Percentiles rank a stretch among this genome's conserved stretches.
Conservation (phyloP, 2,113 vertebrate genomes). For the Anarhynchus alexandrinus region DNA sequence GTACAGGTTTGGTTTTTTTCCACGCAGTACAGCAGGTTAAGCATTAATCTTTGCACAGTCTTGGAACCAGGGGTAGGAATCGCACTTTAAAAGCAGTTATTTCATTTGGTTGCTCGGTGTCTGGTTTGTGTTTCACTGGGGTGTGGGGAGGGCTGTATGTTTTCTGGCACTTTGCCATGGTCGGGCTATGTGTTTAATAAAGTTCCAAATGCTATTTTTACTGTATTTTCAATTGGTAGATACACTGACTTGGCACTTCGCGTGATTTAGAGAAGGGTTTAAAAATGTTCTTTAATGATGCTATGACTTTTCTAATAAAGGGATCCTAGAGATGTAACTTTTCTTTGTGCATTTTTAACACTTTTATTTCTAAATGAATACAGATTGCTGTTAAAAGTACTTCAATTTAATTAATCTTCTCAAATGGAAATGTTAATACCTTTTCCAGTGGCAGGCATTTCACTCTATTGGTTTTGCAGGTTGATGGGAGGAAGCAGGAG, state of each 20-base stretch:
- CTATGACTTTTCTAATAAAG: slow-evolving; percentile 9
- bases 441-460: neutral
- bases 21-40: neutral
- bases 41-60: slow-evolving; percentile 36
- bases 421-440: neutral
- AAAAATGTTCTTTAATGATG: slow-evolving; percentile 15
- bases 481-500: neutral
- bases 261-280: slow-evolving; percentile 45
- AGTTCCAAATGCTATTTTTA: slow-evolving; percentile 34
- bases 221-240: slow-evolving; percentile 37
- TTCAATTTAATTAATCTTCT: neutral
- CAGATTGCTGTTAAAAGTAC: neutral
- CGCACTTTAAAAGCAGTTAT: neutral
- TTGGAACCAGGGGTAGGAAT: neutral
- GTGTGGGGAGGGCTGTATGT: neutral
- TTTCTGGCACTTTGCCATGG: neutral
- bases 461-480: neutral
- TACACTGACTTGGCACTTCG: slow-evolving; percentile 34
- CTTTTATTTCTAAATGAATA: neutral
- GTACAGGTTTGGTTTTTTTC: slow-evolving; percentile 13
- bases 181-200: slow-evolving; percentile 37
- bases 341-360: neutral
- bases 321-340: neutral
- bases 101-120: neutral
- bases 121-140: slow-evolving; percentile 43